Conservation (phyloP, 1,140 invertebrate species). For the Euschistus heros region DNA sequence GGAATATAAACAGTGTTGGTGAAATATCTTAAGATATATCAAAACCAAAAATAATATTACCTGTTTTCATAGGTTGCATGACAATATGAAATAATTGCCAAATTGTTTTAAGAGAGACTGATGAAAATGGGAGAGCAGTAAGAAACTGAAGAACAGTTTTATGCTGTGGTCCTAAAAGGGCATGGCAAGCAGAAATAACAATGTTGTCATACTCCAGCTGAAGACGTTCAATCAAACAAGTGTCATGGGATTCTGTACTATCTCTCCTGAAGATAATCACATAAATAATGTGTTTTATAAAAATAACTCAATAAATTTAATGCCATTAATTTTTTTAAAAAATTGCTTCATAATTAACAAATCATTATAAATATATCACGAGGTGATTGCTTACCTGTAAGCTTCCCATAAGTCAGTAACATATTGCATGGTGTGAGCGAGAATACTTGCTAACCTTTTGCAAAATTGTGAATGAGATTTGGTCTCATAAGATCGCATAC, state of each 20-base stretch:
- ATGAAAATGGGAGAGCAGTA: constrained; percentile 60
- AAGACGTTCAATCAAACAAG: constrained; percentile 44
- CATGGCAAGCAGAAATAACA: constrained; percentile 54
- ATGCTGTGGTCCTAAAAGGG: constrained; percentile 59
- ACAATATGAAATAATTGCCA: constrained; percentile 55
- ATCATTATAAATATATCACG: not conserved
- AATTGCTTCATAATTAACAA: not conserved
- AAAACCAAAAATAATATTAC: not conserved
- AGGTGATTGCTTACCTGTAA: constrained; percentile 35
- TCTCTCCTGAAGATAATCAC: constrained; percentile 7
- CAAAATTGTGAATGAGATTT: constrained; percentile 56
- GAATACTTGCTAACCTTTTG: constrained; percentile 55
- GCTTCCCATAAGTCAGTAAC: constrained; percentile 59
- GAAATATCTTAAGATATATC: not conserved
- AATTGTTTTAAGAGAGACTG: constrained; percentile 51
- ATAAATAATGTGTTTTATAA: constrained; percentile 8
- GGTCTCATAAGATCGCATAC: constrained; percentile 55
- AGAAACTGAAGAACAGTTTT: constrained; percentile 76
- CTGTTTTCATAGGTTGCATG: constrained; percentile 24
- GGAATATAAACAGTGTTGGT: too few species aligned
- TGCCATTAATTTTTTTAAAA: not conserved
- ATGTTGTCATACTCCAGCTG: constrained; percentile 66
- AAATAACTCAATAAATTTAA: not conserved
- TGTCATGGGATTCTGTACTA: constrained; percentile 33
- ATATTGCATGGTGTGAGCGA: constrained; percentile 63